These are phyloP conservation scores for Perca schrenkii DNA, from an alignment of 2,113 vertebrate genomes.

Conservation along the genomic window DNA sequence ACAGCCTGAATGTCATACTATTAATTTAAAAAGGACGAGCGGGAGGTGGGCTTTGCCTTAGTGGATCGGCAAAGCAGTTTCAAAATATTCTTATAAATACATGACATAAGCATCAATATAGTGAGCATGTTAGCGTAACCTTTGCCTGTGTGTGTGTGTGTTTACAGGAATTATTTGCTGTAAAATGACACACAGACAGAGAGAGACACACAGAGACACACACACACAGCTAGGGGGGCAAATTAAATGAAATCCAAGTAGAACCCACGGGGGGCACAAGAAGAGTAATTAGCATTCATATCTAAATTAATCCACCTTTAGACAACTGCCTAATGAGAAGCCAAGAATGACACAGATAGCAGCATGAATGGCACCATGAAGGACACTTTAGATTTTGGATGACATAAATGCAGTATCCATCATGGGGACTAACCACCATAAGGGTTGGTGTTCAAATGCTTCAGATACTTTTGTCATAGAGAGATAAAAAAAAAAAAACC, in stretches of 20 bases:
- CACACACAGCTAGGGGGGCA: background rate
- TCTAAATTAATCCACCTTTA: conserved; percentile 47
- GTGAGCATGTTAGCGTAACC: background rate
- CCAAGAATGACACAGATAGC: conserved; percentile 11
- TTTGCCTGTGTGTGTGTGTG: background rate
- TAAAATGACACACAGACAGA: background rate
- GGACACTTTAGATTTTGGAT: conserved; percentile 4
- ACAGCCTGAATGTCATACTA: too few relatives aligned
- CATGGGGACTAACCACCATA: background rate
- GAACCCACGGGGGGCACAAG: conserved; percentile 29
- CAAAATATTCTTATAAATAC: background rate
- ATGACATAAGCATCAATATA: background rate
- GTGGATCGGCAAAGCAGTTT: background rate
- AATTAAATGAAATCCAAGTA: conserved; percentile 24
- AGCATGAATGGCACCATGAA: conserved; percentile 8
- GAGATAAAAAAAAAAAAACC: background rate
- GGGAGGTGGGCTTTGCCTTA: too few relatives aligned
- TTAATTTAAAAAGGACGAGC: too few relatives aligned
- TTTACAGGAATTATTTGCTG: background rate
- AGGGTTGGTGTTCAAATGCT: background rate
- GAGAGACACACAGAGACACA: background rate
- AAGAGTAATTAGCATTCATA: conserved; percentile 58
- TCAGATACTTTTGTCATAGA: background rate
- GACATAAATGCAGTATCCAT: background rate
- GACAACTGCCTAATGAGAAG: conserved; percentile 28